Base-by-base conservation (phyloP, 2,113 vertebrate species). In the Peromyscus californicus region DNA sequence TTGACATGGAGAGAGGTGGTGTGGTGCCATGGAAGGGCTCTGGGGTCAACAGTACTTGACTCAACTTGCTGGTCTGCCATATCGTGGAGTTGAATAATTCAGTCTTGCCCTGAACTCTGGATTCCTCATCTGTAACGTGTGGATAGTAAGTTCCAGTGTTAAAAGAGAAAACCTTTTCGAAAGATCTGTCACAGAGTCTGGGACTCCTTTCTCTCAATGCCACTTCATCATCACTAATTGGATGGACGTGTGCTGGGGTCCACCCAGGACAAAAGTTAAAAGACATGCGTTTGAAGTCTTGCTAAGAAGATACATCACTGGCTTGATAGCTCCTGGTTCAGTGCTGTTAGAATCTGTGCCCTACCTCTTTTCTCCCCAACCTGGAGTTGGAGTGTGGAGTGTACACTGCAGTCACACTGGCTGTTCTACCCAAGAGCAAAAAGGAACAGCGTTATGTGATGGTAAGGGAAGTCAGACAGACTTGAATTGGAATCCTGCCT, bases 121-220 rank as follows among this genome's bases (percentile, higher is more conserved):
- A 91, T 63, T 91, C 78, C 76, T 97, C 54, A 45, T 86, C 65
- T 79, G 17, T 92, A 78, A 97, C 78, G n/a, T 1, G 48, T 29
- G 26, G 7, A 31, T 78, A 48, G 57, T 24, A 67, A 84, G 31
- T 70, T 4, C 26, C 29, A 42, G 65, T 33, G 39, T 87, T 76
- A 83, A 83, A 91, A 87, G 48, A 94, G 59, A 80, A 69, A 89
- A 82, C 13, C 15, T 54, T 89, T 92, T 17, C n/a, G 61, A 86
- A 67, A 80, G 48, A 65, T 89, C 36, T 89, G 22, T 36, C 21
- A 36, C 24, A 48, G 57, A 61, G 36, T 15, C 33, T 91, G 54
- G 29, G 85, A 61, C 29, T 74, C 31, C 42, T 88, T 90, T 90
- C 45, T n/a, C 54, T 92, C 75, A 69, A n/a, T 96, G 69, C 17